These are phyloP conservation scores for Spongilla lacustris DNA, from an alignment of 37 sponge, comb jelly and placozoan genomes.

Conservation along the genomic window DNA sequence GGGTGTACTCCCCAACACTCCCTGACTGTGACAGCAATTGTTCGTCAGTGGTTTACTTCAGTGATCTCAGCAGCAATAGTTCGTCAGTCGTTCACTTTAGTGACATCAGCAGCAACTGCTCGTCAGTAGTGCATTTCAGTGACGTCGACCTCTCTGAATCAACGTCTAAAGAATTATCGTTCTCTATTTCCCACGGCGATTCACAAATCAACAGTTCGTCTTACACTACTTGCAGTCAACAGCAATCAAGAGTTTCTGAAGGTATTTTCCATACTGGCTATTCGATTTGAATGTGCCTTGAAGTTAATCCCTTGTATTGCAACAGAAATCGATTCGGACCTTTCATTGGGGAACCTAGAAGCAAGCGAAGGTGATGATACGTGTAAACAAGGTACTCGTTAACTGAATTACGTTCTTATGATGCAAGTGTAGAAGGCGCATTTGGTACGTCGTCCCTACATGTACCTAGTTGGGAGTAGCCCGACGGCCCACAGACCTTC, in stretches of 20 bases:
- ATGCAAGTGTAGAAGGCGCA: neutral
- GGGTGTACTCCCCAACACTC: conserved; percentile 1
- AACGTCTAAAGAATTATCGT: conserved; percentile 1
- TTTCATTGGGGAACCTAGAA: neutral
- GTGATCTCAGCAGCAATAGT: too few species aligned
- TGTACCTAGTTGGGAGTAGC: neutral
- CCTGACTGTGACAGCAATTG: conserved; percentile 1
- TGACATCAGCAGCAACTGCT: neutral
- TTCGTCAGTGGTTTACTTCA: conserved; percentile 1
- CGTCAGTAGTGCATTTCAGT: neutral
- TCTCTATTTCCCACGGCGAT: conserved; percentile 1
- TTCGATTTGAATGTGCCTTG: neutral
- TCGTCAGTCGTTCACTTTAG: too few species aligned
- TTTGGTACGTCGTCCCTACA: conserved; percentile 1
- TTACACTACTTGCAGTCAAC: conserved; percentile 1
- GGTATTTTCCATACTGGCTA: neutral
- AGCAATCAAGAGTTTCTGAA: neutral
- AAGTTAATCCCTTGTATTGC: conserved; percentile 1
- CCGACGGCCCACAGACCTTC: neutral
- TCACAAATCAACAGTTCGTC: conserved; percentile 1
- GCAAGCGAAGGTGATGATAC: conserved; percentile 1
- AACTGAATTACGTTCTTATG: neutral
- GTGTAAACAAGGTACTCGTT: neutral
- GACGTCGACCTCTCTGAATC: conserved; percentile 1
- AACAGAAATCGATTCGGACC: neutral